These are phyloP conservation scores for Amblyteles armatorius DNA, from an alignment of 2,888 invertebrate genomes.

Conservation along the genomic window DNA sequence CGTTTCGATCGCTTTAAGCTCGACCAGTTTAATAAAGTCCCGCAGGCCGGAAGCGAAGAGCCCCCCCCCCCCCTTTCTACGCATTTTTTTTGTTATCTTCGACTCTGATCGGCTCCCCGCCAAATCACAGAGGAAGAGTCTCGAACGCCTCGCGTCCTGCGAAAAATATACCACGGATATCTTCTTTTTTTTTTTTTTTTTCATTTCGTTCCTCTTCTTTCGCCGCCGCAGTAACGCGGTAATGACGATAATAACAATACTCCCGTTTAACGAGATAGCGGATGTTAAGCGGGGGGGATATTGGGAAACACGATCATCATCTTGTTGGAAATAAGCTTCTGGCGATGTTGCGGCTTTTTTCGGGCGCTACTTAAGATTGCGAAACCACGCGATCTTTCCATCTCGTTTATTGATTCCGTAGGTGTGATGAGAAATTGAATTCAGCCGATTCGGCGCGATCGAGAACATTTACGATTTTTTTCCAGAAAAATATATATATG, in stretches of 20 bases:
- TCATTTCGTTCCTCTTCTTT: neutral
- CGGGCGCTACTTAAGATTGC: slow-evolving; percentile 28
- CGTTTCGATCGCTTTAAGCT: slow-evolving; percentile 56
- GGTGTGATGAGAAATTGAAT: neutral
- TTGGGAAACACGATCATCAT: slow-evolving; percentile 60
- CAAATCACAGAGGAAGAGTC: slow-evolving; percentile 65
- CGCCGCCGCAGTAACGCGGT: slow-evolving; percentile 55
- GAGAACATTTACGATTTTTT: too few species aligned
- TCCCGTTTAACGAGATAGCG: slow-evolving; percentile 66
- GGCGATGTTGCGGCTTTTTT: slow-evolving; percentile 65
- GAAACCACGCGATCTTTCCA: neutral
- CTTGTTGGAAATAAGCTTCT: slow-evolving; percentile 60
- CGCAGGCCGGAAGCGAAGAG: slow-evolving; percentile 41
- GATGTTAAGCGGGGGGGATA: slow-evolving; percentile 29
- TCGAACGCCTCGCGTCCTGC: neutral
- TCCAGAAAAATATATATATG: neutral
- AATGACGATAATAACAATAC: slow-evolving; percentile 68
- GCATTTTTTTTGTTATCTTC: neutral
- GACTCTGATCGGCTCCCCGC: slow-evolving; percentile 41
- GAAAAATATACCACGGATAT: slow-evolving; percentile 23
- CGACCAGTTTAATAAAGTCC: slow-evolving; percentile 62
- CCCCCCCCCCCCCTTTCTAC: neutral
- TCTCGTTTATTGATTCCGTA: neutral
- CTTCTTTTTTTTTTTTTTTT: neutral
- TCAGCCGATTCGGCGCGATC: neutral